phyloP scores from a whole-genome alignment of 2,113 vertebrate genomes.

The Onychostoma macrolepis region DNA sequence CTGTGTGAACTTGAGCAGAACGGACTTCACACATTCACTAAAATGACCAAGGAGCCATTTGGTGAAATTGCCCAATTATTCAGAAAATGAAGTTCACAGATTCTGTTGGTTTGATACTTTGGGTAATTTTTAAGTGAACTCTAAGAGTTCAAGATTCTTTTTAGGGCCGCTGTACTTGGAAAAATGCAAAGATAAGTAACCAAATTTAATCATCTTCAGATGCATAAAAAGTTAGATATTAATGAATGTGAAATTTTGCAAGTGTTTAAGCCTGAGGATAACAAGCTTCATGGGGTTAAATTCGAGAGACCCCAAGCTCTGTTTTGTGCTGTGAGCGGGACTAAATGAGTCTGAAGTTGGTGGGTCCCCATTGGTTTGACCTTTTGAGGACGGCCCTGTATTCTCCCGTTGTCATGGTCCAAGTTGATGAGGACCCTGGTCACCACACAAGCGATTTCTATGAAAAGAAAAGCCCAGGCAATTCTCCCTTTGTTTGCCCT shows the following conservation, averaged over 20 bases:
- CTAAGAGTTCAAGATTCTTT: not conserved
- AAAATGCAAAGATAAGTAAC: not conserved
- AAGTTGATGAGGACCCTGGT: slow-evolving; percentile 70
- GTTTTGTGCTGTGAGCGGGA: slow-evolving; percentile 60
- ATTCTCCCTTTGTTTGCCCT: slow-evolving; percentile 65
- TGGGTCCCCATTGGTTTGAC: slow-evolving; percentile 71
- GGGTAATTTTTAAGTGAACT: not conserved
- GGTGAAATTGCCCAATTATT: not conserved
- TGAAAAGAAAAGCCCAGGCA: slow-evolving; percentile 64
- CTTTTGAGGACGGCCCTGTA: slow-evolving; percentile 71
- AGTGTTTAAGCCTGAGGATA: slow-evolving; percentile 19
- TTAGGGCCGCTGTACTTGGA: not conserved
- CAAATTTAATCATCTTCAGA: not conserved
- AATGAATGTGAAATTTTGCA: not conserved
- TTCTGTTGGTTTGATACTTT: not conserved
- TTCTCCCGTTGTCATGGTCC: slow-evolving; percentile 72
- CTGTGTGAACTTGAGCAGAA: not conserved
- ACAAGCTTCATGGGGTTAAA: slow-evolving; percentile 69
- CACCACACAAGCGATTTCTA: slow-evolving; percentile 63
- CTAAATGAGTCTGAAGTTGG: slow-evolving; percentile 76
- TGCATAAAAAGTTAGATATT: not conserved
- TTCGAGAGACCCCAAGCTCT: slow-evolving; percentile 60
- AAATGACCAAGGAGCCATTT: not conserved
- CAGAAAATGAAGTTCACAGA: not conserved
- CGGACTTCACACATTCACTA: not conserved